A percentile compares a stretch with the other conserved stretches of the same genome.
Conservation (phyloP, 2,888 invertebrate species). For the Leucozona laternaria region DNA sequence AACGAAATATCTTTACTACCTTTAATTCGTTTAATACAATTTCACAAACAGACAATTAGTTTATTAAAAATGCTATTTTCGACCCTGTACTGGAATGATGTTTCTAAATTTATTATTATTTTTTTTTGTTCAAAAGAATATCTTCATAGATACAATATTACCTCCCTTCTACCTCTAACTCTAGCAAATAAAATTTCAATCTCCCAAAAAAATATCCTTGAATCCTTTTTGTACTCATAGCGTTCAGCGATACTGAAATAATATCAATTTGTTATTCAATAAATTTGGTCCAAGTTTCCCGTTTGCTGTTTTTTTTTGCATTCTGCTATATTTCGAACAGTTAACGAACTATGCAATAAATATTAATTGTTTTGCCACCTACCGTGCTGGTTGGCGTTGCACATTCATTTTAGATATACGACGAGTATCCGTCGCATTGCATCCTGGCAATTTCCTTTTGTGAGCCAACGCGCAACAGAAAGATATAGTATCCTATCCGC, state of each 20-base stretch:
- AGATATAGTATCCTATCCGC: background rate
- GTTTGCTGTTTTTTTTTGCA: background rate
- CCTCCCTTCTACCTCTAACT: background rate
- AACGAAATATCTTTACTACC: background rate
- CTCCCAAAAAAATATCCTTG: conserved; percentile 24
- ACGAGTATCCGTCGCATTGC: conserved; percentile 30
- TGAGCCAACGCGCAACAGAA: background rate
- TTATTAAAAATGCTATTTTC: background rate
- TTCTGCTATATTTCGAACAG: conserved; percentile 25
- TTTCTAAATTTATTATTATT: background rate
- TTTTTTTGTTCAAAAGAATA: background rate
- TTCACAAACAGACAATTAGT: background rate
- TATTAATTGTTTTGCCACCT: conserved; percentile 65
- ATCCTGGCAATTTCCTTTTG: conserved; percentile 50
- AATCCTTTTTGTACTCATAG: conserved; percentile 1
- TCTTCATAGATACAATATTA: background rate
- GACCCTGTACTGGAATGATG: background rate
- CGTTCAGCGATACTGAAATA: conserved; percentile 20
- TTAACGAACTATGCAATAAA: conserved; percentile 63
- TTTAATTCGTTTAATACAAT: background rate
- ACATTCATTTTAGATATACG: conserved; percentile 25
- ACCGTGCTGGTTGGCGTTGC: conserved; percentile 40
- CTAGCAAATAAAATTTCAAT: background rate
- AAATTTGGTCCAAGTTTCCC: conserved; percentile 38
- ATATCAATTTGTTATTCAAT: conserved; percentile 67